Base-by-base conservation (phyloP, 2,113 vertebrate genomes). In the Falcunculus frontatus region DNA sequence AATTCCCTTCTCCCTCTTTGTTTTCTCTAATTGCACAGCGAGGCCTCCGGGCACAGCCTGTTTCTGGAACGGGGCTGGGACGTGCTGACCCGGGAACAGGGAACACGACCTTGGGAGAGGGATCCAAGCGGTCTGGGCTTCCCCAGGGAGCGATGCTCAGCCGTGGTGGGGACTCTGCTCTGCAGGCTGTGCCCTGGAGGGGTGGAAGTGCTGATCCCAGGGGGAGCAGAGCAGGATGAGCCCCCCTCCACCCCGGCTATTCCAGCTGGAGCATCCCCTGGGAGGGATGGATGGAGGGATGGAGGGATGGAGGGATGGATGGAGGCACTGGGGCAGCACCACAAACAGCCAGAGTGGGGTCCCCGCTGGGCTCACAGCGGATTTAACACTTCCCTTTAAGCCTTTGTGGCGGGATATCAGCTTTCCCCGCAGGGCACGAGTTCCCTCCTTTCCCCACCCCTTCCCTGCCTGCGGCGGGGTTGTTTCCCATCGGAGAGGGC, bases 121-220 rank as follows among this genome's bases (percentile, higher is more conserved):
- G 80, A 77, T 20, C 35, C 18, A 1, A 4, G 5, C 1, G 13
- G 7, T 42, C 8, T 1, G 20, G 44, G 47, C 52, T 87, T 30
- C 4, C 9, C 32, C 0, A 13, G 25, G 33, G 23, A 53, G 53
- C 2, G 35, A 49, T 53, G 75, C 79, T 76, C 1, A 5, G 83
- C 47, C 3, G 1, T 0, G 41, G 0, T 3, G 65, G n/a, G 1
- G 21, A 8, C 42, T 23, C 47, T 27, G n/a, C 56, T 17, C 49
- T 13, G 1, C 0, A 0, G 6, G 21, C 35, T 52, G 29, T 14
- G 56, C 35, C 13, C 11, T 2, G 35, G 7, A 2, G 22, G 26
- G 18, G 6, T 33, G 37, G 17, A 9, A 29, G 4, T 3, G 70
- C 84, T 32, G 37, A 9, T 83, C 26, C 18, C 30, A 0, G 44